A percentile compares a stretch with the other conserved stretches of the same genome.
Conservation (phyloP, 2,797 vertebrate genomes). For the Sebastolobus altivelis region DNA sequence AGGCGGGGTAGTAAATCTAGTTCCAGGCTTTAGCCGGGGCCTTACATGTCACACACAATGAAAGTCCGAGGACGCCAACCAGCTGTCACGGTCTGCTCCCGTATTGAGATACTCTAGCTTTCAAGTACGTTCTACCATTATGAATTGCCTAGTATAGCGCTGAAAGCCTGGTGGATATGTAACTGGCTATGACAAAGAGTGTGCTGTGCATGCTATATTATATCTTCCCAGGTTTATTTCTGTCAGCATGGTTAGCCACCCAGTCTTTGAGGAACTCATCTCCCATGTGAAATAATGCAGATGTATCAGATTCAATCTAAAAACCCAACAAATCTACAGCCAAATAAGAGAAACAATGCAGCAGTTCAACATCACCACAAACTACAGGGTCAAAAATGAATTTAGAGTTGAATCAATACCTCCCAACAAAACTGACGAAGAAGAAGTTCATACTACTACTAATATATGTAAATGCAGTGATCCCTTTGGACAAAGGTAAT, state of each 20-base stretch:
- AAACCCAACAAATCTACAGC: background rate
- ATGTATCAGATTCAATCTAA: background rate
- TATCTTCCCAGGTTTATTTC: constrained; percentile 38
- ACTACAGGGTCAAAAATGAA: background rate
- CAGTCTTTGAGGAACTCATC: background rate
- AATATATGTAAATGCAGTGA: constrained; percentile 47
- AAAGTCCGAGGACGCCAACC: constrained; percentile 55
- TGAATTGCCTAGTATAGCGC: constrained; percentile 37
- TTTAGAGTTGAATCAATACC: background rate
- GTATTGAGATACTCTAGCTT: constrained; percentile 51
- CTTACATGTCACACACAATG: constrained; percentile 65
- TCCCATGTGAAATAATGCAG: constrained; percentile 7
- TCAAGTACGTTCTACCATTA: constrained; percentile 50
- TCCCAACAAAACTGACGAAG: background rate
- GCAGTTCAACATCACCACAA: background rate
- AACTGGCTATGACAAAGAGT: constrained; percentile 58
- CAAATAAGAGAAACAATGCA: background rate
- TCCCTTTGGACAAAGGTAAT: constrained; percentile 46
- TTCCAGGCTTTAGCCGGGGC: constrained; percentile 60
- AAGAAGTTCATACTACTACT: background rate
- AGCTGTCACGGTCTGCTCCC: constrained; percentile 69
- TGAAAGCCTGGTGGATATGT: constrained; percentile 47
- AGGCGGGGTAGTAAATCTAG: constrained; percentile 65
- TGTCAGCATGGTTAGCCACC: constrained; percentile 41
- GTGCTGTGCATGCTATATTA: constrained; percentile 38